Base-by-base conservation (phyloP, 2,113 vertebrate species). In the Oryzias curvinotus region DNA sequence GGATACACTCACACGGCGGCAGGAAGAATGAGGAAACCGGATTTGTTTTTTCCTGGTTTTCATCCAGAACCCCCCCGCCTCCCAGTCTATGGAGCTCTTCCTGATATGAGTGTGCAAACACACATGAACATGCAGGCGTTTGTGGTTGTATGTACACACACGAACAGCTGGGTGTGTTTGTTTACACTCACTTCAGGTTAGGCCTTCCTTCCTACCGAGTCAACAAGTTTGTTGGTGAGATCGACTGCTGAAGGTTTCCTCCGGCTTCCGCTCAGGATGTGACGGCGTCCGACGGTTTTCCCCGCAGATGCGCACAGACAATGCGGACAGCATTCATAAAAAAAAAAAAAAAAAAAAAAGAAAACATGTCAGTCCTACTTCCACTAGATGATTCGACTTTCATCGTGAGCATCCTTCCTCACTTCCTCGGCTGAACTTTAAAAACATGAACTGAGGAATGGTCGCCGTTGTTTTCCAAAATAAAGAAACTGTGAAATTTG, bases 241-340 rank as follows among this genome's bases (percentile, higher is more conserved):
- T 77, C 64, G 51, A 7, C 53, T 6, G 57, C 56, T 56, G 14
- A 21, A 43, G 62, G 80, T 82, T 67, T 77, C 25, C 58, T 73
- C 43, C 50, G 41, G 53, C 66, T 85, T 85, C 80, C 78, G 53
- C 26, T 75, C 70, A 81, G 84, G 87, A 87, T 68, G 81, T 84
- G 73, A 73, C 80, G 57, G 21, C 19, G 44, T 62, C 42, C 36
- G 76, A 43, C 50, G 23, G 1, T 62, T 62, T 80, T 36, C 83
- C 82, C 84, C 80, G 73, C 57, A 71, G 71, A 80, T 77, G 21
- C 47, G 41, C 52, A 41, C 53, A 78, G 68, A 83, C 84, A 82
- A 81, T 83, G 75, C 81, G 30, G 71, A 66, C 26, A 67, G 23
- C 84, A 53, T 68, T 78, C 78, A 68, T 56, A 60, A 70, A 62